Conservation (phyloP, 2,797 vertebrate species). For the Yasuhikotakia modesta region DNA sequence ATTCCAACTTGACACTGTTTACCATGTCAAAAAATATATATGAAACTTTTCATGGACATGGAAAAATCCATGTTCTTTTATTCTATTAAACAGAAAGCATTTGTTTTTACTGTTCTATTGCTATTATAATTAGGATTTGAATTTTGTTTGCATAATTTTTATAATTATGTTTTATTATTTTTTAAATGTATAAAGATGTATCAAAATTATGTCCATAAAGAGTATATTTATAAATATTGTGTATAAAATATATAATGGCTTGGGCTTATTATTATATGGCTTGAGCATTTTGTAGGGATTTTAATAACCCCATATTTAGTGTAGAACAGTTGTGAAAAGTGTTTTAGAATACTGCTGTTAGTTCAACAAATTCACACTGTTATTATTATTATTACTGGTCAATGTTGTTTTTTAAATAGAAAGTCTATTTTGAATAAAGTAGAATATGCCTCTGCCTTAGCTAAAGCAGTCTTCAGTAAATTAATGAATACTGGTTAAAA, state of each 20-base stretch:
- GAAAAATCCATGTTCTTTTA: not conserved
- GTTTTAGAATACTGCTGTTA: constrained; percentile 30
- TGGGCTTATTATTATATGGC: constrained; percentile 17
- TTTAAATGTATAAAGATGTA: too few species aligned
- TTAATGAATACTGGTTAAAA: not conserved
- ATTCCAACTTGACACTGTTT: not conserved
- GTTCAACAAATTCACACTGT: constrained; percentile 11
- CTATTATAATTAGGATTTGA: too few species aligned
- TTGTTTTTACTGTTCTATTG: too few species aligned
- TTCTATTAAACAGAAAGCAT: not conserved
- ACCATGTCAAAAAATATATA: too few species aligned
- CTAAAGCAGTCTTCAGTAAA: constrained; percentile 21
- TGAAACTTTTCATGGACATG: not conserved
- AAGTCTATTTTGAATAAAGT: constrained; percentile 57
- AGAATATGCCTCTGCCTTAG: constrained; percentile 44
- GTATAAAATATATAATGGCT: constrained; percentile 1
- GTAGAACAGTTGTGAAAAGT: constrained; percentile 28
- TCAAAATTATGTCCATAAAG: not conserved
- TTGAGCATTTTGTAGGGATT: constrained; percentile 37
- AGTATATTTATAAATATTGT: not conserved
- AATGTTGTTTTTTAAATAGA: constrained; percentile 47
- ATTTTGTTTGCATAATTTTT: too few species aligned
- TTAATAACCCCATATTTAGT: constrained; percentile 38
- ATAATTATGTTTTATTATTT: too few species aligned
- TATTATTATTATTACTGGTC: not conserved